Evolutionary conservation across 2,797 vertebrate species (phyloP).

Genomic region (Gymnodraco acuticeps): DNA sequence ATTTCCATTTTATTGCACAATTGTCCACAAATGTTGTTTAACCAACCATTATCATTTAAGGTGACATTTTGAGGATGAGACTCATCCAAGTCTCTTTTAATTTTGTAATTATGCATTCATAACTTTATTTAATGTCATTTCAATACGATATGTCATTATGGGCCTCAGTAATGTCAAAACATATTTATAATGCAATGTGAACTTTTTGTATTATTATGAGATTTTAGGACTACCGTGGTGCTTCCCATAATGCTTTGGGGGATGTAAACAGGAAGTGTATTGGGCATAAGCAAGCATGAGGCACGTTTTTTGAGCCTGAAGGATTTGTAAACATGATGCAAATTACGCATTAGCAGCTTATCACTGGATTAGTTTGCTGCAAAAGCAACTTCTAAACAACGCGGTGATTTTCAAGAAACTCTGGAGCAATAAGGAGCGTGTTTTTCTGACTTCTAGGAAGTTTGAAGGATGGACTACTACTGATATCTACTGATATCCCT

Average conservation of each 20-base stretch:
- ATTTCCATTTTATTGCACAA: background rate
- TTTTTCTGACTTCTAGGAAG: background rate
- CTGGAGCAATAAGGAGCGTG: background rate
- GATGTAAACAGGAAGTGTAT: constrained; percentile 1
- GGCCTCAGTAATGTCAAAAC: background rate
- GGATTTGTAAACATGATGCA: background rate
- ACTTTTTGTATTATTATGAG: too few relatives aligned
- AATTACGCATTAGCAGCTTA: background rate
- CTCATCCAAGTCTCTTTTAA: background rate
- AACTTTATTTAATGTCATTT: background rate
- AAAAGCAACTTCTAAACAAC: background rate
- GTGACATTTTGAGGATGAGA: background rate
- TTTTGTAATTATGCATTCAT: background rate
- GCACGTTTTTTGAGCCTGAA: background rate
- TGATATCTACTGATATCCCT: too few relatives aligned
- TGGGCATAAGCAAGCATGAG: background rate
- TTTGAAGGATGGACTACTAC: background rate
- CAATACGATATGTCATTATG: background rate
- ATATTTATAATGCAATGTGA: background rate
- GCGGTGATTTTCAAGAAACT: background rate
- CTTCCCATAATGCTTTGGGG: background rate
- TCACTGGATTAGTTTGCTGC: background rate
- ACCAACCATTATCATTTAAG: background rate
- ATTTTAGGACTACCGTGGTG: background rate
- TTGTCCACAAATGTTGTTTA: background rate